Evolutionary conservation across 2,888 invertebrate genomes (phyloP).

Genomic region (Patella pellucida): DNA sequence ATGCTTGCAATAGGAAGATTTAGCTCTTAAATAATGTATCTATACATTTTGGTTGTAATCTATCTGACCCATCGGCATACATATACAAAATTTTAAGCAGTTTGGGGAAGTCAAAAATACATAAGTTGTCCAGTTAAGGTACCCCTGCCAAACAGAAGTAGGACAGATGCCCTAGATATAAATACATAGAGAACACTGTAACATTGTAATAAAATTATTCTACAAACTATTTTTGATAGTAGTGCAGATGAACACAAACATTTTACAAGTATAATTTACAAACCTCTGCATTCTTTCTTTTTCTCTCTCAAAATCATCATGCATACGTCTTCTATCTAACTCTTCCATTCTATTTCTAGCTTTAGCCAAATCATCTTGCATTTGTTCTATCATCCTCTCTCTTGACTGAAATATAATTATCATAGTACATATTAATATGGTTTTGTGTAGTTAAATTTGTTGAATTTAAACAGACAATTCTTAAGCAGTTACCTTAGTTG

Average conservation of each 20-base stretch:
- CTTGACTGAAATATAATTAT: conserved; percentile 55
- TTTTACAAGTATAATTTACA: conserved; percentile 16
- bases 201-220: neutral
- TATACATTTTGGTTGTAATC: too few species aligned
- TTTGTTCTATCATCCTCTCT: conserved; percentile 66
- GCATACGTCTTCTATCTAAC: conserved; percentile 52
- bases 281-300: conserved; percentile 61
- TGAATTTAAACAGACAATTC: neutral
- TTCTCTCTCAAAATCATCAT: conserved; percentile 57
- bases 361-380: conserved; percentile 72
- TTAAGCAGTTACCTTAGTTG: neutral
- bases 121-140: too few species aligned
- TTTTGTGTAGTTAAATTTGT: neutral
- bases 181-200: too few species aligned
- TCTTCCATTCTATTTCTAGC: conserved; percentile 67
- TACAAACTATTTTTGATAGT: neutral
- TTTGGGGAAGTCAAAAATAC: too few species aligned
- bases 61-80: too few species aligned
- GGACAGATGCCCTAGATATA: too few species aligned
- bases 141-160: too few species aligned
- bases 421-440: too few species aligned
- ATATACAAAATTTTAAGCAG: too few species aligned
- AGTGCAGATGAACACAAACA: neutral
- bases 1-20: too few species aligned
- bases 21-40: too few species aligned